Conservation (phyloP, 2,888 invertebrate genomes). For the Cacoxenus indagator region DNA sequence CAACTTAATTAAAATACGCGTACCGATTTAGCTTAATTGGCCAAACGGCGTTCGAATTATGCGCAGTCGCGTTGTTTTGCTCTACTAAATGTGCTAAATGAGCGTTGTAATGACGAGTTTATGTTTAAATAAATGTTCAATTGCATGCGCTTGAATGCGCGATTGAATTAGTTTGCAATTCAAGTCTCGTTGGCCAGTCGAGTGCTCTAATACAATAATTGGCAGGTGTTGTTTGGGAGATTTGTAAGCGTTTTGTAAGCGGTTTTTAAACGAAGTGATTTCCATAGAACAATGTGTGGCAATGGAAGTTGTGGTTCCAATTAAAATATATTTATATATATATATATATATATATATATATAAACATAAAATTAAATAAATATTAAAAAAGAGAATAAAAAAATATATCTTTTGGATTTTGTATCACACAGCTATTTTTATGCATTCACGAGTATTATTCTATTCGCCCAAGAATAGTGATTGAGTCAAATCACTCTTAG, state of each 20-base stretch:
- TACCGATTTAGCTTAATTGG: constrained; percentile 39
- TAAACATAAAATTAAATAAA: background rate
- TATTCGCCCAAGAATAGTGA: no score
- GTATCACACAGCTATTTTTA: no score
- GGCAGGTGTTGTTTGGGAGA: background rate
- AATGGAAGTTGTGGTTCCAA: no score
- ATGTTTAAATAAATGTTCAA: constrained; percentile 51
- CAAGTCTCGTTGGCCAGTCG: background rate
- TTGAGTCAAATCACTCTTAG: no score
- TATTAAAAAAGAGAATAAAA: background rate
- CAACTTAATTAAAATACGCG: background rate
- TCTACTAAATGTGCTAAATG: constrained; percentile 49
- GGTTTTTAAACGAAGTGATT: background rate
- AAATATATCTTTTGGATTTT: no score
- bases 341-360: background rate
- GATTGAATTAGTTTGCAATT: background rate
- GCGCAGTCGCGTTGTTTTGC: constrained; percentile 30
- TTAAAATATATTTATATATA: no score
- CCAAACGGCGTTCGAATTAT: constrained; percentile 50
- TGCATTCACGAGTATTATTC: no score
- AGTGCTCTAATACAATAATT: no score
- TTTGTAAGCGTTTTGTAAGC: background rate
- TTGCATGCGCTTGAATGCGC: no score
- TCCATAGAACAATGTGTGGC: no score
- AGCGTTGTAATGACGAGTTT: constrained; percentile 49